These are phyloP conservation scores for Drosophila miranda DNA, from an alignment of 1,140 invertebrate species.

Conservation along the genomic window DNA sequence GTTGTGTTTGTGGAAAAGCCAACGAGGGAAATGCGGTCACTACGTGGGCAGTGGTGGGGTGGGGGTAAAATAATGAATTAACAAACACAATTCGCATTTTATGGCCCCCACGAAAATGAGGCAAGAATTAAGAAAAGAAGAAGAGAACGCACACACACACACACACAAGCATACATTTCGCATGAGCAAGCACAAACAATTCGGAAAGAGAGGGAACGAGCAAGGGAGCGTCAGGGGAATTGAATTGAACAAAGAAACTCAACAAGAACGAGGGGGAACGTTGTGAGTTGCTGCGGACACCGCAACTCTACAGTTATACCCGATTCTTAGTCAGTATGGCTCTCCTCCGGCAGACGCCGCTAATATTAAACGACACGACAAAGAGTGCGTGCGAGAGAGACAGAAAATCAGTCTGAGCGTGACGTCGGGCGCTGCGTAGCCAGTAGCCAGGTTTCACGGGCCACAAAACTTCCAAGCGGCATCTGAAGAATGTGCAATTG, in stretches of 20 bases:
- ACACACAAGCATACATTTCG: slow-evolving; percentile 57
- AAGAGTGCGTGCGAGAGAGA: too few species aligned
- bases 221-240: slow-evolving; percentile 39
- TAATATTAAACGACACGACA: too few species aligned
- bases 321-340: too few species aligned
- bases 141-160: slow-evolving; percentile 17
- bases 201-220: slow-evolving; percentile 36
- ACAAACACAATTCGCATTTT: slow-evolving; percentile 49
- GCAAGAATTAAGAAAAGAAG: slow-evolving; percentile 63
- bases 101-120: slow-evolving; percentile 55
- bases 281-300: too few species aligned
- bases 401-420: too few species aligned
- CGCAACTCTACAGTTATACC: too few species aligned
- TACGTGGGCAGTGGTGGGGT: slow-evolving; percentile 14
- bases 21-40: slow-evolving; percentile 52
- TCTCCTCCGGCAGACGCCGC: too few species aligned
- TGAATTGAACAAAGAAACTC: slow-evolving; percentile 71
- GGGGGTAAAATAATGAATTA: slow-evolving; percentile 47
- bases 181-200: slow-evolving; percentile 78
- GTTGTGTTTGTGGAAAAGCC: slow-evolving; percentile 48
- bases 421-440: too few species aligned
- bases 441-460: too few species aligned
- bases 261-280: slow-evolving; percentile 33
- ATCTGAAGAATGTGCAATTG: slow-evolving; percentile 80
- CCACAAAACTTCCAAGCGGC: slow-evolving; percentile 35